Evolutionary conservation across 2,797 vertebrate genomes (phyloP), one percentile per base, ranked within the genome.

Genomic region (Tapera naevia): DNA sequence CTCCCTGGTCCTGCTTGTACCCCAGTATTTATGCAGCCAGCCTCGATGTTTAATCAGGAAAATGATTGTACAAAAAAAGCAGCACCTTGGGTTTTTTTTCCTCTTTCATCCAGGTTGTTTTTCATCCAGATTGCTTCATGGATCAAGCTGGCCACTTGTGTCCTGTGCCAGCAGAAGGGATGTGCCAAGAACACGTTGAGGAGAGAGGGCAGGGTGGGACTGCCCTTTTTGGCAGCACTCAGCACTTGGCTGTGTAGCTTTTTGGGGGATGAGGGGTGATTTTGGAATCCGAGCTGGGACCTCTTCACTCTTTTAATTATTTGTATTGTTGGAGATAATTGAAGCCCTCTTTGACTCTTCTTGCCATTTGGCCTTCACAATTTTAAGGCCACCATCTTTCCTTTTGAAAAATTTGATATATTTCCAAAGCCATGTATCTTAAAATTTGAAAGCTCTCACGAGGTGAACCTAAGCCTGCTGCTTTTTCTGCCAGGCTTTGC

Each of bases 231-330:
- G 91, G 84, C 93, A 80, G 1, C 5, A 2, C 9, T 57, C 15
- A 13, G 1, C 0, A 0, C 37, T 57, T 33, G 19, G 33, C 53
- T 17, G 0, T 51, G n/a, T 46, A 45, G 58, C 15, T 62, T 72
- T 33, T 13, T 9, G 4, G 19, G 27, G 7, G 25, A 3, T 2
- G 32, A 18, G 28, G 12, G 3, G 15, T 24, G 54, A 39, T 62
- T 81, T 65, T 81, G 54, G 61, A 86, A 57, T 74, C 27, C 61
- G 56, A 51, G 9, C 41, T 85, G 48, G 53, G 35, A 43, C n/a
- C 14, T 67, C 37, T 30, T 25, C 39, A 41, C n/a, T n/a, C n/a
- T n/a, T n/a, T n/a, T 53, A 57, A 51, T 39, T 37, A 25, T 70
- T 87, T 54, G 14, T 51, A 2, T 80, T 64, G 64, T 24, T 28